These are phyloP conservation scores for Lucinisca nassula DNA, from an alignment of 2,888 invertebrate species.

Conservation along the genomic window DNA sequence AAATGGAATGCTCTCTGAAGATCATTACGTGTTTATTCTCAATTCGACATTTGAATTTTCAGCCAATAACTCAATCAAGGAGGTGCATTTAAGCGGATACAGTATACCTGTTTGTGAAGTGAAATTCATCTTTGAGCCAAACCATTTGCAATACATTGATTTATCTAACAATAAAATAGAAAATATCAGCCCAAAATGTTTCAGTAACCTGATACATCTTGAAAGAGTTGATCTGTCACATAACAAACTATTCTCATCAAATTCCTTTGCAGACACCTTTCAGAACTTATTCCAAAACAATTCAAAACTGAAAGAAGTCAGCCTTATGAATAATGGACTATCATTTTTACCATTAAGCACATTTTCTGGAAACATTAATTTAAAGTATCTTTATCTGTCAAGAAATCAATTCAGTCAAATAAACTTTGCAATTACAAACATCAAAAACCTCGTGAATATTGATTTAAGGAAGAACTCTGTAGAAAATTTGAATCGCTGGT, in stretches of 20 bases:
- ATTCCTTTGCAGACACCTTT: not conserved
- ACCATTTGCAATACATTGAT: not conserved
- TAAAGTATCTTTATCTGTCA: not conserved
- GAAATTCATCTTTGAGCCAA: not conserved
- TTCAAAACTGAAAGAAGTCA: not conserved
- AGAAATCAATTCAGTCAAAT: not conserved
- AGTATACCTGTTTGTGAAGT: not conserved
- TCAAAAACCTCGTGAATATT: not conserved
- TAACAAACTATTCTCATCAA: not conserved
- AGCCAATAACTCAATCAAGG: not conserved
- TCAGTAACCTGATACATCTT: not conserved
- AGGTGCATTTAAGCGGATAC: not conserved
- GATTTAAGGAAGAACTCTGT: not conserved
- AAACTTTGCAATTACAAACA: not conserved
- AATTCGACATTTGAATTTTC: not conserved
- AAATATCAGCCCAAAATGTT: not conserved
- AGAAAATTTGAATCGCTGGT: not conserved
- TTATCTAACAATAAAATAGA: not conserved
- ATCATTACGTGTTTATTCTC: not conserved
- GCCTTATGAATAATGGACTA: not conserved
- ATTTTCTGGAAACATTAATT: not conserved
- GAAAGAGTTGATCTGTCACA: not conserved
- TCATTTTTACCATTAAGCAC: not conserved
- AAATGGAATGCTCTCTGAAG: not conserved
- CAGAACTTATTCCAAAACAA: not conserved